phyloP scores from a whole-genome alignment of 2,888 invertebrate genomes.

The Timandra comae region DNA sequence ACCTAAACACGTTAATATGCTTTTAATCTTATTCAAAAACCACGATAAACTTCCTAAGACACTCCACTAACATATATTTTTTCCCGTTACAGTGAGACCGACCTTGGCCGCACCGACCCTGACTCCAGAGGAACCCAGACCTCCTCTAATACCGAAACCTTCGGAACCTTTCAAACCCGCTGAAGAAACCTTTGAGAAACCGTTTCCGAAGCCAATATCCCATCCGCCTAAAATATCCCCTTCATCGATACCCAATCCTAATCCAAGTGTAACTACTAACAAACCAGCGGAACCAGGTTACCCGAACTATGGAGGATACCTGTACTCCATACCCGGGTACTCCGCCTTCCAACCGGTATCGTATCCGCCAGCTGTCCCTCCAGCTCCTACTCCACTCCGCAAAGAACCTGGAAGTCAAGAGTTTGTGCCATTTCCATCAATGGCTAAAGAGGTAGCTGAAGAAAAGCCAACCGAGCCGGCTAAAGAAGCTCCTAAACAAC shows the following conservation, averaged over 20 bases:
- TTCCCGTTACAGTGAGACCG: conserved; percentile 23
- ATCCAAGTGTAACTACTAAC: conserved; percentile 55
- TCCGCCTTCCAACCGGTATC: conserved; percentile 66
- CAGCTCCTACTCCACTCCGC: conserved; percentile 29
- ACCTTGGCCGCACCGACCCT: conserved; percentile 19
- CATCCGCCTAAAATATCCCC: conserved; percentile 67
- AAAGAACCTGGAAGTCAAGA: conserved; percentile 33
- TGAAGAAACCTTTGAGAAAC: conserved; percentile 39
- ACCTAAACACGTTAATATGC: no score
- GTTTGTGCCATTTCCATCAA: conserved; percentile 25
- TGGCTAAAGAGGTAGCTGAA: conserved; percentile 27
- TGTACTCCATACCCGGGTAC: conserved; percentile 65
- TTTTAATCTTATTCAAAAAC: no score
- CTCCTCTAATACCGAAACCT: conserved; percentile 39
- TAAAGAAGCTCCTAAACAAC: conserved; percentile 33
- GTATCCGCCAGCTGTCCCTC: conserved; percentile 41
- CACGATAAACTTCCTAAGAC: no score
- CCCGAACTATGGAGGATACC: conserved; percentile 54
- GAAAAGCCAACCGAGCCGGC: conserved; percentile 23
- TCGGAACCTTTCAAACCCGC: conserved; percentile 39
- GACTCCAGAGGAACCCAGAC: conserved; percentile 32
- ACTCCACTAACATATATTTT: no score
- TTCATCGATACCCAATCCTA: conserved; percentile 69
- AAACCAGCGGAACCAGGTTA: conserved; percentile 52
- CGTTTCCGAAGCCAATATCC: conserved; percentile 49